phyloP scores from a whole-genome alignment of 2,797 vertebrate genomes.

The Rousettus madagascariensis region DNA sequence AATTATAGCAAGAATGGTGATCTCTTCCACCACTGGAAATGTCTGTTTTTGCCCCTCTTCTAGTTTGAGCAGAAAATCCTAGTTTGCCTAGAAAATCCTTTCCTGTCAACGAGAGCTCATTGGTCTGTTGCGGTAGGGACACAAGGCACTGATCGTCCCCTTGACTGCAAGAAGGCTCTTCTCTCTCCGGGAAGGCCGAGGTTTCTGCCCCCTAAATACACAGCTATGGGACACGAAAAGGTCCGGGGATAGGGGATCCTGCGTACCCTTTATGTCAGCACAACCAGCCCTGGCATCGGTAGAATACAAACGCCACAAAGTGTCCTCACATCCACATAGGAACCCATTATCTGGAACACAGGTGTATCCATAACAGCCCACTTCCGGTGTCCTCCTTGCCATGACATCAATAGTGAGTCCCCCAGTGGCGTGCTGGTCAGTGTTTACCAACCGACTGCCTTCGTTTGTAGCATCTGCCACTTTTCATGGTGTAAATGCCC shows the following conservation, averaged over 20 bases:
- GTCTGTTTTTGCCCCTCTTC: background rate
- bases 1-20: background rate
- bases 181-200: background rate
- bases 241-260: background rate
- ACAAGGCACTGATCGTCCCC: rapidly evolving
- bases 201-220: background rate
- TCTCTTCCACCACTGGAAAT: background rate
- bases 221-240: rapidly evolving
- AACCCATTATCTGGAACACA: background rate
- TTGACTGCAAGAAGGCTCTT: background rate
- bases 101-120: background rate
- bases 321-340: background rate
- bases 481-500: background rate
- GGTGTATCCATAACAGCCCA: background rate
- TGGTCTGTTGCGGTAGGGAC: background rate
- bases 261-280: background rate
- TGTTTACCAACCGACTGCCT: background rate
- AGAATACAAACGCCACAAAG: background rate
- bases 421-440: too few relatives aligned
- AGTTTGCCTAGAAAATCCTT: too few relatives aligned
- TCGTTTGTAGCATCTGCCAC: background rate
- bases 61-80: background rate
- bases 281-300: background rate
- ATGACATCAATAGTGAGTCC: background rate
- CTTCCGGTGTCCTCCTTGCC: background rate